phyloP scores from a whole-genome alignment of 2,797 vertebrate genomes.

The Sparus aurata region DNA sequence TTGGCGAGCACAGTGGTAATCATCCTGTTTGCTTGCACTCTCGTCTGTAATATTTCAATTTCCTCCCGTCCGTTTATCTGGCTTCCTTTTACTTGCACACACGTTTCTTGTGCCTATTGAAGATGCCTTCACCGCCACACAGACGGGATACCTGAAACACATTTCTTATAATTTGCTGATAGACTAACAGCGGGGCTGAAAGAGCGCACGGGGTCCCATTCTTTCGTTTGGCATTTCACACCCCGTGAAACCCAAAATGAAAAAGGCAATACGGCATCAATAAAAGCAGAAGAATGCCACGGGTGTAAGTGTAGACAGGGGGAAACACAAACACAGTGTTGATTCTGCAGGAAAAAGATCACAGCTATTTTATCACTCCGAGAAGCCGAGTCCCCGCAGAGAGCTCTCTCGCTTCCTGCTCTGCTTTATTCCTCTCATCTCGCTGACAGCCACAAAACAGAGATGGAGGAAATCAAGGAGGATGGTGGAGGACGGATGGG shows the following conservation, averaged over 20 bases:
- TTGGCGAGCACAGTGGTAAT: slow-evolving; percentile 55
- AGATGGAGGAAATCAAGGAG: slow-evolving; percentile 30
- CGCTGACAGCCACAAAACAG: slow-evolving; percentile 55
- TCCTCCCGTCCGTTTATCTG: slow-evolving; percentile 48
- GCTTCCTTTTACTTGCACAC: slow-evolving; percentile 40
- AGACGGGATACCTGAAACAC: slow-evolving; percentile 23
- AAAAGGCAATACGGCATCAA: slow-evolving; percentile 40
- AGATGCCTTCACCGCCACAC: slow-evolving; percentile 9
- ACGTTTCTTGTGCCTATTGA: slow-evolving; percentile 42
- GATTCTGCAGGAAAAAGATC: slow-evolving; percentile 60
- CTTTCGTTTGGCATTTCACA: slow-evolving; percentile 47
- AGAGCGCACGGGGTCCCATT: slow-evolving; percentile 28
- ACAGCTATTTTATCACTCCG: slow-evolving; percentile 53
- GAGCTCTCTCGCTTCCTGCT: slow-evolving; percentile 41
- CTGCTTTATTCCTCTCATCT: slow-evolving; percentile 56
- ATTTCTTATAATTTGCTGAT: slow-evolving; percentile 42
- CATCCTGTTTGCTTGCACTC: slow-evolving; percentile 49
- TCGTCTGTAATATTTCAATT: slow-evolving; percentile 68
- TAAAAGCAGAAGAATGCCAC: slow-evolving; percentile 39
- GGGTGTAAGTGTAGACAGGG: slow-evolving; percentile 35
- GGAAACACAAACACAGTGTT: slow-evolving; percentile 40
- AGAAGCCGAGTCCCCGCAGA: slow-evolving; percentile 52
- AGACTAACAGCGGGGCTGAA: slow-evolving; percentile 15
- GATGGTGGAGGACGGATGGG: slow-evolving; percentile 38
- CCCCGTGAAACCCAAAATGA: slow-evolving; percentile 50